These are phyloP conservation scores for Mycteria americana DNA, from an alignment of 2,797 vertebrate species.

Conservation along the genomic window DNA sequence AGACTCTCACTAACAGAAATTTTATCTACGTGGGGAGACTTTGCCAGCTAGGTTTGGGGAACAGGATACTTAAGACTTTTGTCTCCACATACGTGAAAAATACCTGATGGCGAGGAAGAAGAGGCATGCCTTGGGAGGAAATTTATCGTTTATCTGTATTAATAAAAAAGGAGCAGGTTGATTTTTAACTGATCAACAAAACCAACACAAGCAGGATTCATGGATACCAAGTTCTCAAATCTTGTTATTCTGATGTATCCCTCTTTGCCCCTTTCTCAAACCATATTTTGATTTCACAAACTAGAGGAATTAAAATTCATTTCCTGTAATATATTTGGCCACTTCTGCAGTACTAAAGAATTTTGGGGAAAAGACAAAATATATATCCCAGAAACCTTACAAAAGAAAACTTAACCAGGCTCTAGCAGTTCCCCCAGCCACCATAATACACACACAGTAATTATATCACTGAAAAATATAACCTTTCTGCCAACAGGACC, in stretches of 20 bases:
- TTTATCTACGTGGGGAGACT: not conserved
- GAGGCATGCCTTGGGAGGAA: not conserved
- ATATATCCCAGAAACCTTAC: not conserved
- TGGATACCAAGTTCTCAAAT: not conserved
- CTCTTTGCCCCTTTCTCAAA: not conserved
- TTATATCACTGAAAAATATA: not conserved
- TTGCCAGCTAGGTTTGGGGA: not conserved
- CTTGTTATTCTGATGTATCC: not conserved
- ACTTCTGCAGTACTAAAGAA: not conserved
- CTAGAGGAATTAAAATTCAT: not conserved
- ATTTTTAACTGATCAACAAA: not conserved
- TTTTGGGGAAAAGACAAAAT: not conserved
- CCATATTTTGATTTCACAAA: not conserved
- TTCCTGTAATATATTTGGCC: not conserved
- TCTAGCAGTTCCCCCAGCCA: not conserved
- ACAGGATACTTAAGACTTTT: not conserved
- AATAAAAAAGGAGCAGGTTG: not conserved
- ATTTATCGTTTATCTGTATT: not conserved
- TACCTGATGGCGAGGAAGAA: not conserved
- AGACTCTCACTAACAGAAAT: not conserved
- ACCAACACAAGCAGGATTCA: not conserved
- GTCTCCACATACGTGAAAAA: not conserved
- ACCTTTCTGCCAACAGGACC: not conserved
- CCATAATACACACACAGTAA: not conserved
- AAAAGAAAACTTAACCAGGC: not conserved